Conservation (phyloP, 2,113 vertebrate species). For the Channa maculata region DNA sequence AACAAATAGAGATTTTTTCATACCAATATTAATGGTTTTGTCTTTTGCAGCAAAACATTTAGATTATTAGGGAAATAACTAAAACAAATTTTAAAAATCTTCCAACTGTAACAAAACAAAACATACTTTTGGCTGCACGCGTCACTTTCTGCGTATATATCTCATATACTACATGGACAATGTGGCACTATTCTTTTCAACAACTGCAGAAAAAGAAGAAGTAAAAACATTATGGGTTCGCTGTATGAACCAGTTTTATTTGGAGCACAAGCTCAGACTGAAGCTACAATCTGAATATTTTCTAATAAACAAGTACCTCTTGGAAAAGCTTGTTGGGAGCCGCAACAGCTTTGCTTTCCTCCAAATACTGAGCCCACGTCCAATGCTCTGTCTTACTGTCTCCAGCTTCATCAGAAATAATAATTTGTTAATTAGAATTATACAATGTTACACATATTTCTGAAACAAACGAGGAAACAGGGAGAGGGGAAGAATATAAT, state of each 20-base stretch:
- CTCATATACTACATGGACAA: background rate
- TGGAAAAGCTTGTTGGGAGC: constrained; percentile 95
- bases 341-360: constrained; percentile 91
- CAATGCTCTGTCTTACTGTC: constrained; percentile 91
- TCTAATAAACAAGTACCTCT: constrained; percentile 83
- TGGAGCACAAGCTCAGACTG: background rate
- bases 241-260: background rate
- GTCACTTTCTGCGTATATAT: constrained; percentile 13
- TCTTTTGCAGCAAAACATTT: background rate
- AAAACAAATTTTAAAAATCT: background rate
- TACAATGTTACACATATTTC: background rate
- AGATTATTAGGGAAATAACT: constrained; percentile 1
- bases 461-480: background rate
- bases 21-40: background rate
- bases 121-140: background rate
- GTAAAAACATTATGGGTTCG: background rate
- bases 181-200: background rate
- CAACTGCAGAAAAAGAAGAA: constrained; percentile 12
- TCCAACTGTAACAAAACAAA: background rate
- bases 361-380: constrained; percentile 93
- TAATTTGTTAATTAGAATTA: background rate
- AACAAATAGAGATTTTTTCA: background rate
- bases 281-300: background rate
- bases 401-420: constrained; percentile 75
- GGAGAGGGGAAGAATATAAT: background rate